Evolutionary conservation across 1,140 invertebrate species (phyloP).

Genomic region (Pentalonia nigronervosa): DNA sequence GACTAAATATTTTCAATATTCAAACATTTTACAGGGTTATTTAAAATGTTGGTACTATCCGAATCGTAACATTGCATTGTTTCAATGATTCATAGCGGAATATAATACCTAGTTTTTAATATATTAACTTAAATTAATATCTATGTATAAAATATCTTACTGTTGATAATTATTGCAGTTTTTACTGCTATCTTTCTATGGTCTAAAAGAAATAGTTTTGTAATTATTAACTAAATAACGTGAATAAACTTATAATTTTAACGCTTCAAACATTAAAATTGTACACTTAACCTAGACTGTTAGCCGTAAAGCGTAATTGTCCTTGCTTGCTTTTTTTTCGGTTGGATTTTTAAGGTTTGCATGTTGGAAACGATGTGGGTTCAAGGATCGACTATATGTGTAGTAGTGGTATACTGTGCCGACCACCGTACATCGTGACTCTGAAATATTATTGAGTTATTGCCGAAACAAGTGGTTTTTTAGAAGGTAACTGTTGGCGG

Average conservation of each 20-base stretch:
- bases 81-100: neutral
- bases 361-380: conserved; percentile 26
- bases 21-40: neutral
- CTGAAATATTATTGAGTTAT: conserved; percentile 6
- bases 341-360: conserved; percentile 3
- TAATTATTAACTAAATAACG: neutral
- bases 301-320: neutral
- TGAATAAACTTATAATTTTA: neutral
- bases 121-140: neutral
- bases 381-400: conserved; percentile 13
- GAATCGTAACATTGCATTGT: neutral
- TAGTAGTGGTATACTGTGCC: neutral
- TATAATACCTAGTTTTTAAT: neutral
- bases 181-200: neutral
- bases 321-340: conserved; percentile 25
- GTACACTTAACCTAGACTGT: conserved; percentile 22
- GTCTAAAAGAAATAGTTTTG: neutral
- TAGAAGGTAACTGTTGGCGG: conserved; percentile 18
- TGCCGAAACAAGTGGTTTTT: conserved; percentile 34
- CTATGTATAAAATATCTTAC: neutral
- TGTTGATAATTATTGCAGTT: neutral
- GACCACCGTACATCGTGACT: neutral
- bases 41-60: neutral
- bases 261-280: neutral
- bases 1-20: neutral